Evolutionary conservation across 2,888 invertebrate genomes (phyloP).

Genomic region (Ornithoptera priamus): DNA sequence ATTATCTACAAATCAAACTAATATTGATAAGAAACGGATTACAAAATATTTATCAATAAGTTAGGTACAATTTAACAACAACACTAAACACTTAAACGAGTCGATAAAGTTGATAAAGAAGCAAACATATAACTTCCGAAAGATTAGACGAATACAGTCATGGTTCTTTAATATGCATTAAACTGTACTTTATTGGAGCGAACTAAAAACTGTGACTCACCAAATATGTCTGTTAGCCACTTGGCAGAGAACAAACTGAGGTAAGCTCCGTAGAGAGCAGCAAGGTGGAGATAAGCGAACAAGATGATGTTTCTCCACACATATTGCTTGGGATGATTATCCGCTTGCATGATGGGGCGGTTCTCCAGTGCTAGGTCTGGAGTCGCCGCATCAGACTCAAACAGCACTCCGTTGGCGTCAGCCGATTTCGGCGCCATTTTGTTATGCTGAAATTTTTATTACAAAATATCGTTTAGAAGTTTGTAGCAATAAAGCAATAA

Average conservation of each 20-base stretch:
- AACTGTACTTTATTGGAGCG: no score
- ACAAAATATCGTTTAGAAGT: background rate
- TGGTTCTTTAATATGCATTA: no score
- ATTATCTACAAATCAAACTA: background rate
- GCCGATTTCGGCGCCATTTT: constrained; percentile 71
- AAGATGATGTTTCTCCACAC: constrained; percentile 93
- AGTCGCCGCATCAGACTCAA: constrained; percentile 71
- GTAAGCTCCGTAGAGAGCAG: constrained; percentile 87
- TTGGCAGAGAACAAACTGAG: constrained; percentile 87
- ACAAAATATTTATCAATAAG: background rate
- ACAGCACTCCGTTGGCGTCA: constrained; percentile 70
- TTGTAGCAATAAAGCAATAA: background rate
- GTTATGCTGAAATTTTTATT: background rate
- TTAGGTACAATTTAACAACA: background rate
- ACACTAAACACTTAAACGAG: background rate
- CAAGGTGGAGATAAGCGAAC: constrained; percentile 87
- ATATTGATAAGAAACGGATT: background rate
- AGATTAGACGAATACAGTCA: no score
- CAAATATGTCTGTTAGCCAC: constrained; percentile 84
- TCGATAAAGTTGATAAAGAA: background rate
- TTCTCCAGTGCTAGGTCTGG: constrained; percentile 64
- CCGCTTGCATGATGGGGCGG: constrained; percentile 72
- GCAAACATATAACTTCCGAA: background rate
- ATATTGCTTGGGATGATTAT: constrained; percentile 78
- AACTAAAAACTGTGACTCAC: constrained; percentile 72